Base-by-base conservation (phyloP, 2,113 vertebrate species). In the Leptobrachium ailaonicum region DNA sequence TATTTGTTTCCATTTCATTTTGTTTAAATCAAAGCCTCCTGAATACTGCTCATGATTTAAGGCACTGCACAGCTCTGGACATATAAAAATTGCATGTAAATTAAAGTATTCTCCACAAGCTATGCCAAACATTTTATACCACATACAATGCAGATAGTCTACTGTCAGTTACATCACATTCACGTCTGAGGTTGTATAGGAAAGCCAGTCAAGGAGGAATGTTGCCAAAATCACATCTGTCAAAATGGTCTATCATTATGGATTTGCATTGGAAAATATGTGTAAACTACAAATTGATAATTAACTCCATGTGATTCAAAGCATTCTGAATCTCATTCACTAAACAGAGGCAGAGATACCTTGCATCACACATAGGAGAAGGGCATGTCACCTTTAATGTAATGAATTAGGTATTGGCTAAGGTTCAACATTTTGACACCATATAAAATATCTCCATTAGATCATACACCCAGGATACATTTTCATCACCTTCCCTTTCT, bases 401-500 rank as follows among this genome's bases (percentile, higher is more conserved):
- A 80, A 40, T 67, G 50, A 73, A 73, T 44, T 47, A 73, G 62
- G 44, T 41, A 14, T 40, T 32, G 20, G 20, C 20, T 68, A 62
- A 66, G 14, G 54, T 43, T 73, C 41, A 75, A 40, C 20, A 5
- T 6, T 2, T 60, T 56, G 54, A 42, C 63, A 64, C 7, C 54
- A 40, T 60, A 8, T 64, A 2, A 64, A 20, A 64, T 13, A 64
- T 32, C 62, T 64, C 43, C 62, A 64, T 20, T 32, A 64, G 62
- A 64, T 2, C 10, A 8, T 12, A 8, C 56, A 60, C 56, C 56
- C 13, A 60, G 13, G 9, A 60, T 60, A 60, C 1, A 41, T 3
- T 71, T 20, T 62, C 42, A 42, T 50, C 54, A 71, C 67, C 75
- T 73, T 0, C 82, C 84, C 83, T 86, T 79, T 83, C 79, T 41